Conservation (phyloP, 2,797 vertebrate genomes). For the Hyperoplus immaculatus region DNA sequence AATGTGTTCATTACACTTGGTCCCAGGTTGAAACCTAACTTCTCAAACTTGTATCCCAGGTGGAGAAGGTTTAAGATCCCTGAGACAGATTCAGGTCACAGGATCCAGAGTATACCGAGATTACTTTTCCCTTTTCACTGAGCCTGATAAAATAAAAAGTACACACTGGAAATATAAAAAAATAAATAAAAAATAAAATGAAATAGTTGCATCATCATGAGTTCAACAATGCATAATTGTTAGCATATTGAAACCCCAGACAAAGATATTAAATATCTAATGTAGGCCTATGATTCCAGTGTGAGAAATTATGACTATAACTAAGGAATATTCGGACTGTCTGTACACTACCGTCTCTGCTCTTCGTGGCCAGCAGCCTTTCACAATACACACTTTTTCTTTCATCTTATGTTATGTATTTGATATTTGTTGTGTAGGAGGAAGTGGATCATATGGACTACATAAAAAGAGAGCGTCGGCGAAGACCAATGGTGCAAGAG, state of each 20-base stretch:
- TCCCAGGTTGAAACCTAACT: conserved; percentile 60
- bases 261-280: too few relatives aligned
- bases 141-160: conserved; percentile 18
- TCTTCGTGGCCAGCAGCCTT: too few relatives aligned
- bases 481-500: conserved; percentile 36
- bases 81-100: conserved; percentile 75
- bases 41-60: conserved; percentile 67
- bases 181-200: not conserved
- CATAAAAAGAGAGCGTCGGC: conserved; percentile 35
- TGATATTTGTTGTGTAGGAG: conserved; percentile 68
- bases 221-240: too few relatives aligned
- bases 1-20: conserved; percentile 63
- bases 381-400: not conserved
- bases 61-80: conserved; percentile 61
- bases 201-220: too few relatives aligned
- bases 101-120: conserved; percentile 40
- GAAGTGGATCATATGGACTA: conserved; percentile 59
- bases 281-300: too few relatives aligned
- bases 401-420: not conserved
- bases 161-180: not conserved
- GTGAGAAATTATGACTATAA: too few relatives aligned
- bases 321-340: too few relatives aligned
- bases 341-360: too few relatives aligned
- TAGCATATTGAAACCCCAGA: too few relatives aligned
- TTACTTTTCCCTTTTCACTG: conserved; percentile 44